Base-by-base conservation (phyloP, 2,113 vertebrate species). In the Haemorhous mexicanus region DNA sequence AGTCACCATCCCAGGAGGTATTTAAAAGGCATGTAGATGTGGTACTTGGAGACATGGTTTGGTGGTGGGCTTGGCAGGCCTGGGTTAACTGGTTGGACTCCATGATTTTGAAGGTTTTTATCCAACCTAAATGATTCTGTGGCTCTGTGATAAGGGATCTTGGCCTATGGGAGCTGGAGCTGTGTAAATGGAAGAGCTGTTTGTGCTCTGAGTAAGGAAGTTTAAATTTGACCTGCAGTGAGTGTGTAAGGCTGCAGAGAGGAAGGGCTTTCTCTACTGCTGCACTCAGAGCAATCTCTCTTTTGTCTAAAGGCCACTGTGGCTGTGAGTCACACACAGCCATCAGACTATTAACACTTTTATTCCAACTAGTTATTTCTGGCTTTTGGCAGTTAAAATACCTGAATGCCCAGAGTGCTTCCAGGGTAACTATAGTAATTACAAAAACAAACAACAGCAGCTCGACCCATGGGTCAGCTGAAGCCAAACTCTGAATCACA, bases 381-480 rank as follows among this genome's bases (percentile, higher is more conserved):
- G 96, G 93, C 68, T 95, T 94, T 93, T 8, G 1, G 85, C 94
- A 92, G 66, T 69, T 84, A 89, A 68, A 93, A 96, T 87, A 89
- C 80, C 74, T 92, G 94, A 94, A 85, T 90, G 52, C 59, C 75
- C 80, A 50, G 77, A 84, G 77, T 82, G 87, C 94, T 96, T 96
- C 93, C 92, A 96, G 74, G 58, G 96, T 97, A 95, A 96, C 97
- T 96, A 97, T 97, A 96, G 97, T 92, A 97, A 97, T 97, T 62
- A 78, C 73, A 91, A 88, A 86, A 97, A 97, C 96, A 97, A 97
- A 97, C 93, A 97, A 62, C 79, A 89, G 87, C 79, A 86, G 64
- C 52, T 90, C 8, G 16, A 90, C 93, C 90, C 87, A 7, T 7
- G 74, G 94, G 93, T 87, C 96, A 84, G 84, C 76, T 70, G 82